Base-by-base conservation (phyloP, 2,113 vertebrate genomes). In the Oncorhynchus kisutch region DNA sequence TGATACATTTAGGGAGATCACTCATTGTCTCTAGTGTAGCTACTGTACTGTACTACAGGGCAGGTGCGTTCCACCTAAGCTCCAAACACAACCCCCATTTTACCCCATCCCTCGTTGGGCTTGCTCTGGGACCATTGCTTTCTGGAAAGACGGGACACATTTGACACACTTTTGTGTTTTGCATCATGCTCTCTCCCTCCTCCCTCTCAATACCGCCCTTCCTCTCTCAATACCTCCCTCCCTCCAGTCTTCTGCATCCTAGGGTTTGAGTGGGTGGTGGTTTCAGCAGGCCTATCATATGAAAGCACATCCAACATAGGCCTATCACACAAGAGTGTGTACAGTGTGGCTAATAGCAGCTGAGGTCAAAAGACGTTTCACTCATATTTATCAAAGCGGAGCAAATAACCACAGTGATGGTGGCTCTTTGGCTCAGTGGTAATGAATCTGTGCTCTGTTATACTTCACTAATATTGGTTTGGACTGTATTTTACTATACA, bases 1-100 rank as follows among this genome's bases (percentile, higher is more conserved):
- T 79, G 86, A 82, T 86, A 73, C 80, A 80, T 86, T 31, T 76
- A 72, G 6, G 29, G 75, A 73, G 78, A 85, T 79, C 60, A 84
- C 60, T 82, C 20, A n/a, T 64, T 9, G 60, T 24, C 39, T 45
- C 4, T 54, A 29, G 60, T 9, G 22, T n/a, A 22, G 60, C 18
- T 7, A 12, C 24, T 66, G 11, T 29, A 12, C 64, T 62, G 59
- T 13, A 12, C 64, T 66, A 22, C n/a, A n/a, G 4, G 13, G 54
- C 16, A 18, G 60, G 60, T 12, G 60, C 8, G 60, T 64, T 64
- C 62, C 62, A 64, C 5, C 62, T n/a, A 5, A 45, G 39, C 39
- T 45, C 39, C 39, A 45, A 9, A 45, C 39, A 9, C 39, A 45
- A 45, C 39, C 39, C 9, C 9, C 2, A 11, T 45, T 45, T 45